These are phyloP conservation scores for Phainopepla nitens DNA, from an alignment of 2,113 vertebrate genomes.

Conservation along the genomic window DNA sequence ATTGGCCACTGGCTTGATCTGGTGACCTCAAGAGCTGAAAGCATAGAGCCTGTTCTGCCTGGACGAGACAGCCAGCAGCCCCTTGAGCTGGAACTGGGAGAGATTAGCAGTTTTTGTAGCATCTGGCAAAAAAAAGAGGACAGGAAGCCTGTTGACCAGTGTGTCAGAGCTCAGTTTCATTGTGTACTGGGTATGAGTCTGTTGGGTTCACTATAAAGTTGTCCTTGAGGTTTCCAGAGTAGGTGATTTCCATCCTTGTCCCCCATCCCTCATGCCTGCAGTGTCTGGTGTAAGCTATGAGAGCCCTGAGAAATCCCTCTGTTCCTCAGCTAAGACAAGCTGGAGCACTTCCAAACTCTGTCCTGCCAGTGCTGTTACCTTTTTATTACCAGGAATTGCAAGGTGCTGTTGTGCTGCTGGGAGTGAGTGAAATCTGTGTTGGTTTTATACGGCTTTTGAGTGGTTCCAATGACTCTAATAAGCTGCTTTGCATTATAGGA, in stretches of 20 bases:
- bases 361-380: not conserved
- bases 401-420: not conserved
- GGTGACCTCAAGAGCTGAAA: not conserved
- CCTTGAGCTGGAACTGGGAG: not conserved
- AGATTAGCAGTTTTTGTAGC: not conserved
- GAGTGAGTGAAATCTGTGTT: not conserved
- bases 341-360: not conserved
- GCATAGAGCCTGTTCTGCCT: not conserved
- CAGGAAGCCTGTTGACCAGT: not conserved
- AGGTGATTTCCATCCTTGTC: not conserved
- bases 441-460: not conserved
- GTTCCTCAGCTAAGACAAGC: not conserved
- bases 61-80: not conserved
- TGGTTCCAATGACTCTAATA: not conserved
- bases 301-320: not conserved
- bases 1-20: not conserved
- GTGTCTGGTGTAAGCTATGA: not conserved
- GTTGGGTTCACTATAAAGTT: not conserved
- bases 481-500: conserved; percentile 5
- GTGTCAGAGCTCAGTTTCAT: not conserved
- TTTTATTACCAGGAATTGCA: not conserved
- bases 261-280: not conserved
- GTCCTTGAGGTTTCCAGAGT: not conserved
- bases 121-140: not conserved
- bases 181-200: not conserved